A percentile compares a stretch with the other conserved stretches of the same genome.
phyloP scores from a whole-genome alignment of 2,888 invertebrate genomes.

The Norana najaformis region DNA sequence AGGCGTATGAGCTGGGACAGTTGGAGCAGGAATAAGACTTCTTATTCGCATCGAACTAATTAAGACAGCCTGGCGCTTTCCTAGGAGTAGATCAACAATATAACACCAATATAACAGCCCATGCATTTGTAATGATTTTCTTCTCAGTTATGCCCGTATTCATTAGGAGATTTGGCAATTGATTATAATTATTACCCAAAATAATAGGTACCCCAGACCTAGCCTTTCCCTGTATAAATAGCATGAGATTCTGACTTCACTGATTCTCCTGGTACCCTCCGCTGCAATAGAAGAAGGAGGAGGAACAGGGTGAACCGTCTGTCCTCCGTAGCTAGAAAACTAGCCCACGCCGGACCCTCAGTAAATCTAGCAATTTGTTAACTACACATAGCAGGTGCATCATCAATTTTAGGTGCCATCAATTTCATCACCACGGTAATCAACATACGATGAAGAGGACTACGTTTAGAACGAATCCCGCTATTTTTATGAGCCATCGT shows the following conservation, averaged over 20 bases:
- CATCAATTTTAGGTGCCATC: neutral
- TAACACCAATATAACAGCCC: constrained; percentile 78
- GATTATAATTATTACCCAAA: constrained; percentile 76
- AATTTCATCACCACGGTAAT: neutral
- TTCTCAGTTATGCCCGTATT: constrained; percentile 69
- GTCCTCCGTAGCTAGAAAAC: constrained; percentile 73
- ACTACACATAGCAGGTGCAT: neutral
- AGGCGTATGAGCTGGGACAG: constrained; percentile 70
- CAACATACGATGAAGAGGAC: neutral
- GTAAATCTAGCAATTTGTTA: constrained; percentile 60
- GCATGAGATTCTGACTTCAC: constrained; percentile 80
- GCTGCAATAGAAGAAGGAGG: constrained; percentile 73
- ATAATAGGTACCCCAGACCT: constrained; percentile 80
- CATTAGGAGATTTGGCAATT: constrained; percentile 80
- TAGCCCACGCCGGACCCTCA: constrained; percentile 72
- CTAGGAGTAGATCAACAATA: constrained; percentile 78
- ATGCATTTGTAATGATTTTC: constrained; percentile 83
- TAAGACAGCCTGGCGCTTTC: constrained; percentile 68
- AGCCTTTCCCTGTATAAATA: constrained; percentile 81
- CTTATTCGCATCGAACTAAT: no score
- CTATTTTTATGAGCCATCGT: neutral
- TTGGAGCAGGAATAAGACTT: constrained; percentile 76
- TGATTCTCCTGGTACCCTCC: constrained; percentile 71
- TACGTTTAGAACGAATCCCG: neutral
- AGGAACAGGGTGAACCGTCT: constrained; percentile 79